Evolutionary conservation across 2,888 invertebrate genomes (phyloP).

Genomic region (Rhingia rostrata): DNA sequence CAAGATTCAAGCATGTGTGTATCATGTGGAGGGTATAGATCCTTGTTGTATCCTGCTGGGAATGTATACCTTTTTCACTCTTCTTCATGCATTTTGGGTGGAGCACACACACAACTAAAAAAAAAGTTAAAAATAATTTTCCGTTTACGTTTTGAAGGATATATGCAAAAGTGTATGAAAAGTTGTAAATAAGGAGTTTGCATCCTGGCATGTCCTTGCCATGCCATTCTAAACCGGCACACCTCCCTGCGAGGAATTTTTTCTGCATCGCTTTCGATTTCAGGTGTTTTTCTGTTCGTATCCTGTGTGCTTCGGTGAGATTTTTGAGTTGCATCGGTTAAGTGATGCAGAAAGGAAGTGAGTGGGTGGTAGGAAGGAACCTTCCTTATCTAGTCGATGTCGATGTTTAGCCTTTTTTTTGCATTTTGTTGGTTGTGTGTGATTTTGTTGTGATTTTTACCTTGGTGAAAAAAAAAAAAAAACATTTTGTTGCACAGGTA

Average conservation of each 20-base stretch:
- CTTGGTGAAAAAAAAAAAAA: conserved; percentile 19
- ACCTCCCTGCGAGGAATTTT: conserved; percentile 19
- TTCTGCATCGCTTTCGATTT: conserved; percentile 52
- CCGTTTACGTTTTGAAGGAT: conserved; percentile 72
- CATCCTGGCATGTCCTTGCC: conserved; percentile 66
- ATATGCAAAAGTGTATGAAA: conserved; percentile 74
- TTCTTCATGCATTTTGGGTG: conserved; percentile 12
- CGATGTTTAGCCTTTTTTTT: conserved; percentile 42
- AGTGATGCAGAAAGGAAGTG: conserved; percentile 69
- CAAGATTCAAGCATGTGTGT: conserved; percentile 81
- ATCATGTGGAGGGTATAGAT: conserved; percentile 66
- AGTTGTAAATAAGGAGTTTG: conserved; percentile 73
- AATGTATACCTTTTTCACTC: conserved; percentile 50
- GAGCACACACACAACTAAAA: neutral
- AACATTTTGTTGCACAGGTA: conserved; percentile 18
- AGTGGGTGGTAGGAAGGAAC: conserved; percentile 30
- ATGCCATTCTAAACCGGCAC: conserved; percentile 23
- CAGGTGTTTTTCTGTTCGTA: conserved; percentile 5
- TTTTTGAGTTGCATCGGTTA: conserved; percentile 72
- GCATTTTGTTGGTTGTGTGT: conserved; percentile 8
- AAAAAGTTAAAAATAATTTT: conserved; percentile 58
- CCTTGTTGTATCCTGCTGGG: conserved; percentile 71
- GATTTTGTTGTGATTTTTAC: conserved; percentile 67
- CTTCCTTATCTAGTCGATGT: conserved; percentile 67
- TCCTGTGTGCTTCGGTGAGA: conserved; percentile 22